These are phyloP conservation scores for Halcyon badia DNA, from an alignment of 2,797 vertebrate species.

Conservation along the genomic window DNA sequence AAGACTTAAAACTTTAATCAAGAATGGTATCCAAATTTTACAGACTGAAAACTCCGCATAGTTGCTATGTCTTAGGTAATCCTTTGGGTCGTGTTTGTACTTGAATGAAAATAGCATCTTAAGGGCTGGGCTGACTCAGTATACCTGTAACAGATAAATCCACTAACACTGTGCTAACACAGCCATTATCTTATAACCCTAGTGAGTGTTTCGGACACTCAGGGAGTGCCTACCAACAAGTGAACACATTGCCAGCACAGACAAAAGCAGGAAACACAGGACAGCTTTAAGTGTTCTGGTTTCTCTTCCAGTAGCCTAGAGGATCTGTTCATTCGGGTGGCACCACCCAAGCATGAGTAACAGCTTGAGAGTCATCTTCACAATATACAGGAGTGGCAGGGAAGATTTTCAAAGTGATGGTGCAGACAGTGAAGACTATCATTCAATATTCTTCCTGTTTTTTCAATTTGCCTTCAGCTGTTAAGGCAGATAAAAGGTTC, in stretches of 20 bases:
- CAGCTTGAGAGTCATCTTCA: conserved; percentile 48
- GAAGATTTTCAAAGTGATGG: conserved; percentile 36
- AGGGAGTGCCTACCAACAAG: background rate
- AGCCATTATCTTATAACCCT: background rate
- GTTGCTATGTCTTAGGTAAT: conserved; percentile 1
- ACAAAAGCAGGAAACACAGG: conserved; percentile 32
- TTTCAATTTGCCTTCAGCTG: conserved; percentile 14
- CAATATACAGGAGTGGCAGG: background rate
- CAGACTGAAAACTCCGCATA: background rate
- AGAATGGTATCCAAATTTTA: background rate
- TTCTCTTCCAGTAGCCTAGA: conserved; percentile 28
- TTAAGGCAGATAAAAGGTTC: background rate
- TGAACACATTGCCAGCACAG: background rate
- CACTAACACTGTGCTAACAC: background rate
- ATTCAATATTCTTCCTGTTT: background rate
- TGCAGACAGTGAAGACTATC: background rate
- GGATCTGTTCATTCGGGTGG: background rate
- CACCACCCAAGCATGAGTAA: conserved; percentile 47
- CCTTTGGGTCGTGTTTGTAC: conserved; percentile 47
- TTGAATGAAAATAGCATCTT: conserved; percentile 59
- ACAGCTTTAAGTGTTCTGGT: background rate
- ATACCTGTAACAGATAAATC: conserved; percentile 39
- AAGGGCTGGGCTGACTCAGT: conserved; percentile 48
- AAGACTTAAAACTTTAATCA: background rate
- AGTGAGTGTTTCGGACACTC: background rate